phyloP scores from a whole-genome alignment of 2,113 vertebrate species.

The Thymallus thymallus region DNA sequence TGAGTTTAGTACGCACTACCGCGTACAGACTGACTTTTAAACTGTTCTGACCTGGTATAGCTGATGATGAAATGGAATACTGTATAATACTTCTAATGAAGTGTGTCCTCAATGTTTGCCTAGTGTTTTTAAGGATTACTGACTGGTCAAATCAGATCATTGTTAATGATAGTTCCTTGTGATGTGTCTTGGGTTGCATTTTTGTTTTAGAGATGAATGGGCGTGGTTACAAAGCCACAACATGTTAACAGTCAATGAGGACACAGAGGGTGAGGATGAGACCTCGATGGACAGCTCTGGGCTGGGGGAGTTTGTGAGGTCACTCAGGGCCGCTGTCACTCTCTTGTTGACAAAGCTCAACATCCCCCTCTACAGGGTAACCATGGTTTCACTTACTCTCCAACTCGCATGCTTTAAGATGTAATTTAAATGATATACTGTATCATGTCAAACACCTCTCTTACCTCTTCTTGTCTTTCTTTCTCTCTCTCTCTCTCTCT shows the following conservation, averaged over 20 bases:
- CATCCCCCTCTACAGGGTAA: constrained; percentile 77
- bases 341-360: constrained; percentile 75
- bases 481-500: background rate
- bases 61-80: no score
- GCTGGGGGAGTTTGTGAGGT: constrained; percentile 60
- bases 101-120: no score
- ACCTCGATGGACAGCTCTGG: constrained; percentile 50
- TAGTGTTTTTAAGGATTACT: no score
- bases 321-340: constrained; percentile 66
- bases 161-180: no score
- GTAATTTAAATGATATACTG: background rate
- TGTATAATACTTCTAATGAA: no score
- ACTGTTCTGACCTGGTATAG: no score
- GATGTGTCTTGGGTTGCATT: background rate
- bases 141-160: no score
- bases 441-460: background rate
- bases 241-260: constrained; percentile 46
- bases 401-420: background rate
- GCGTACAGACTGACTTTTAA: background rate
- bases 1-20: background rate
- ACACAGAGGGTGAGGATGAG: constrained; percentile 37
- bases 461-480: background rate
- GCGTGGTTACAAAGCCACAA: constrained; percentile 71
- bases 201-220: constrained; percentile 73
- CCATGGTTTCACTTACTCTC: background rate